Evolutionary conservation across 1,140 invertebrate genomes (phyloP).

Genomic region (Drosophila punjabiensis): DNA sequence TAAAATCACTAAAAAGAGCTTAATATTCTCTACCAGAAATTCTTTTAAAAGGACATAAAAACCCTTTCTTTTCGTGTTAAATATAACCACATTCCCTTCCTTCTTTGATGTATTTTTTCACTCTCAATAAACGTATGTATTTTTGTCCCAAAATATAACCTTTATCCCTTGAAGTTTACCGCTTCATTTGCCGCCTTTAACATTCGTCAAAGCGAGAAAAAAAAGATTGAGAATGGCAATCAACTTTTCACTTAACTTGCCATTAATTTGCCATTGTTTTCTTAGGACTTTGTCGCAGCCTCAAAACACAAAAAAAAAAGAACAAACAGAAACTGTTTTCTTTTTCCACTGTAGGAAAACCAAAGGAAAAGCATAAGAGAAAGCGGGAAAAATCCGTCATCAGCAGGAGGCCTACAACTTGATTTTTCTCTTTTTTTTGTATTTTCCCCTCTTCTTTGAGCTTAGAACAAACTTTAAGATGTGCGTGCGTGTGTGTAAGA

Average conservation of each 20-base stretch:
- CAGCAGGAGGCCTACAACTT: conserved; percentile 29
- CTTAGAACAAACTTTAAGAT: conserved; percentile 36
- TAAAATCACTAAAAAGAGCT: too few relatives aligned
- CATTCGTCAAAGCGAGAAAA: neutral
- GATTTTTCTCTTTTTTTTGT: neutral
- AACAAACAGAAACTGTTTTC: conserved; percentile 46
- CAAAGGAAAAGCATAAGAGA: neutral
- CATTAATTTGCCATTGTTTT: conserved; percentile 52
- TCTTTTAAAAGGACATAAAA: neutral
- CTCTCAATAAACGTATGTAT: neutral
- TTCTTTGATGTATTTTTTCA: neutral
- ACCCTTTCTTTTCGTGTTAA: neutral
- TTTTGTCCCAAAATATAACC: neutral
- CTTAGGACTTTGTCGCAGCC: conserved; percentile 38
- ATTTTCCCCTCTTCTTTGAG: conserved; percentile 6
- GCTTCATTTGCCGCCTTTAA: conserved; percentile 19
- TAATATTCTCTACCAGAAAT: neutral
- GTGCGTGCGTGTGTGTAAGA: neutral
- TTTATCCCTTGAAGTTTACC: neutral
- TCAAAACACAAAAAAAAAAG: conserved; percentile 11
- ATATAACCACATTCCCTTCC: too few relatives aligned
- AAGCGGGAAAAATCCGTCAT: conserved; percentile 37
- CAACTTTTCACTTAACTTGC: conserved; percentile 53
- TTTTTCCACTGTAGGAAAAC: conserved; percentile 16
- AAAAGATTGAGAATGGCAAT: conserved; percentile 2